Evolutionary conservation across 2,888 invertebrate species (phyloP), one percentile per base, ranked within the genome.

Genomic region (Keiferia lycopersicella): DNA sequence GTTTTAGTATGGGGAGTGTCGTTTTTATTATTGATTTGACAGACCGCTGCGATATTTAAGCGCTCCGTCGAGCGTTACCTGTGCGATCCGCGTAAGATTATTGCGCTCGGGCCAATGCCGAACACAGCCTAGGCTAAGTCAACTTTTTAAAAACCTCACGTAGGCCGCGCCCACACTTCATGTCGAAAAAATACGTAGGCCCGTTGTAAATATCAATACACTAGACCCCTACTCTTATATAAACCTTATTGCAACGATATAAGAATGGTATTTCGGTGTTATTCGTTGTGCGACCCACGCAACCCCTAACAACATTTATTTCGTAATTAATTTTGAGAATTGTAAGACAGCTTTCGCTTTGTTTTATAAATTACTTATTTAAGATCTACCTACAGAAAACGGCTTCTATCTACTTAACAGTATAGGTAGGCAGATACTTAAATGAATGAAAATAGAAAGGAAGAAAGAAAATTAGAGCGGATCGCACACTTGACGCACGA

Each of bases 111-210:
- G 81, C 83, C 85, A 73, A 71, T 10, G 76, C 71, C 76, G 65
- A 74, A 78, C 80, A 79, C 67, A 79, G 75, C 73, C 78, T 79
- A 79, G 79, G 71, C 75, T 78, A 76, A 73, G 71, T 79, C 78
- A 77, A 73, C 73, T 75, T 77, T 75, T 75, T 78, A 73, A 71
- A 82, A 74, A 71, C 71, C 71, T 65, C 69, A 82, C 79, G 87
- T 87, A 86, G 87, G 87, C 74, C 71, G 86, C 86, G 83, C 88
- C 88, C 83, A 63, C 70, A 76, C 73, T 74, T 8, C 69, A 69
- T 74, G 67, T 75, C 73, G 75, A 75, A 75, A 77, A 45, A 34
- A 80, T n/a, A 59, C 59, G 59, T 59, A 59, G 59, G 59, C 77
- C 76, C 76, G 71, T 80, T 76, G 83, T 82, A 81, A 80, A 82